Evolutionary conservation across 2,888 invertebrate genomes (phyloP), one percentile per base, ranked within the genome.

Genomic region (Spialia ferax): DNA sequence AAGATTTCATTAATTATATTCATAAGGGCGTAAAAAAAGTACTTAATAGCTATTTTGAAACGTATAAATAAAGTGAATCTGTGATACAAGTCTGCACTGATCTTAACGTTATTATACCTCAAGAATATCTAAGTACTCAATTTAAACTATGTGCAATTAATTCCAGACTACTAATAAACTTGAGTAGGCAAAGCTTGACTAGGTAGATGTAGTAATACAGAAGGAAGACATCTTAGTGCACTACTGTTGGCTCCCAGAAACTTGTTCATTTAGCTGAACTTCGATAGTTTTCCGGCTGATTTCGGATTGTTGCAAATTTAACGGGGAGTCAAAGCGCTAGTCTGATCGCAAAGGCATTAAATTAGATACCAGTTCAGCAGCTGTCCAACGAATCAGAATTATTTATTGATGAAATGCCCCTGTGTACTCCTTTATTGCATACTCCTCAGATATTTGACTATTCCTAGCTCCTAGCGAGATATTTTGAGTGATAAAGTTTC

Each of bases 221-320:
- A 63, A 68, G 69, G 70, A 71, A 74, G 75, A 79, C 82, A 81
- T 84, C 84, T 77, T 79, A 80, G 80, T 74, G 73, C 75, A 76
- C 76, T 83, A 77, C 75, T 80, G 74, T 77, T 69, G 69, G 74
- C 81, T 81, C 81, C 69, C 78, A 74, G 75, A 84, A 87, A 87
- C 83, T 89, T 70, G 85, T 86, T 86, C 84, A 82, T 86, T 86
- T 82, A 77, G 78, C 73, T 71, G 71, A 79, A 81, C 81, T 85
- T 83, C 80, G 79, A 86, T 86, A 89, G 86, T 85, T 88, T 87
- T 85, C 86, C 88, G 87, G 84, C 86, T 85, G 88, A 85, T 86
- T 89, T 87, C 76, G 80, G 81, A 87, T 88, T 86, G 86, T 84
- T 86, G 86, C 87, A 87, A 88, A 88, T 88, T 87, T 81, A 86